Percentiles rank a stretch among this genome's conserved stretches.
These are phyloP conservation scores for Pseudochromis fuscus DNA, from an alignment of 2,797 vertebrate genomes.

Conservation along the genomic window DNA sequence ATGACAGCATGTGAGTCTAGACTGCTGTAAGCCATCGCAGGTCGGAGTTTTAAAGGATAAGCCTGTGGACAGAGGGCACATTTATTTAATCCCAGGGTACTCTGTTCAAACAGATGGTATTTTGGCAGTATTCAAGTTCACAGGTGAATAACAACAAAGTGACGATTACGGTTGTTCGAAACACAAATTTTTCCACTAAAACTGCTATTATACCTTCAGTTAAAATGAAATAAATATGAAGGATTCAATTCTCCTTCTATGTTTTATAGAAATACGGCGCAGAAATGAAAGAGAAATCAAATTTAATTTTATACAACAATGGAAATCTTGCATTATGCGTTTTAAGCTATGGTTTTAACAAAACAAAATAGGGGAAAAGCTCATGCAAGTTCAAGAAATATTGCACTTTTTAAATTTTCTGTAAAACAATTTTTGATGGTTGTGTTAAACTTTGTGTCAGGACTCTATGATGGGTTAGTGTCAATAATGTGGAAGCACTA, in stretches of 20 bases:
- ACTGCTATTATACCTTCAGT: not conserved
- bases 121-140: constrained; percentile 45
- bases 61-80: constrained; percentile 56
- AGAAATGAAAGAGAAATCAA: not conserved
- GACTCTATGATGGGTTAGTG: not conserved
- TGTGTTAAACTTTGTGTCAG: not conserved
- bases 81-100: constrained; percentile 70
- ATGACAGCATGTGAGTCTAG: constrained; percentile 52
- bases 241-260: too few relatives aligned
- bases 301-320: too few relatives aligned
- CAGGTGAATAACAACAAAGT: constrained; percentile 38
- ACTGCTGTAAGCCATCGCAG: constrained; percentile 56
- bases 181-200: not conserved
- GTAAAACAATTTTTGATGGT: not conserved
- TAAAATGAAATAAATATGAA: too few relatives aligned
- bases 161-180: not conserved
- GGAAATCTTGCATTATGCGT: not conserved
- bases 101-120: constrained; percentile 74
- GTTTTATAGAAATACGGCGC: too few relatives aligned
- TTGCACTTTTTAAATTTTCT: not conserved
- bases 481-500: not conserved
- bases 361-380: not conserved
- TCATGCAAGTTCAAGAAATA: not conserved
- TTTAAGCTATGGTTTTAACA: too few relatives aligned
- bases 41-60: constrained; percentile 69